Evolutionary conservation across 2,113 vertebrate genomes (phyloP).

Genomic region (Mus pahari): DNA sequence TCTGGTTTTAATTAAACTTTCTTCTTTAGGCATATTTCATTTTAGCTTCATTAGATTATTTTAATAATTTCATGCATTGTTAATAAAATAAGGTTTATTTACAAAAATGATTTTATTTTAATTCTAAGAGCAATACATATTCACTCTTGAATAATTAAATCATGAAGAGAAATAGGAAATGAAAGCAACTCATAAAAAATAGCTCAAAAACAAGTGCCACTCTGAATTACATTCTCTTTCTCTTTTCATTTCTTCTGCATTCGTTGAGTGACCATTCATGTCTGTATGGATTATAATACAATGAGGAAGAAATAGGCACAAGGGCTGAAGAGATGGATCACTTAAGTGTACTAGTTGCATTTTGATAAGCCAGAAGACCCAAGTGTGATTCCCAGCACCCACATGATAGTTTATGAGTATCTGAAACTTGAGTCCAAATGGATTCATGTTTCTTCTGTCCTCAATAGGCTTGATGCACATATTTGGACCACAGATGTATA

Average conservation of each 20-base stretch:
- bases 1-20: slow-evolving; percentile 10
- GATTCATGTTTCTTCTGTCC: neutral
- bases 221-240: neutral
- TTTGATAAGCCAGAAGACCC: neutral
- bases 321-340: neutral
- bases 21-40: neutral
- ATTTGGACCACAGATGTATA: neutral
- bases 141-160: neutral
- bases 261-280: neutral
- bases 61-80: neutral
- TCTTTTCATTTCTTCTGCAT: neutral
- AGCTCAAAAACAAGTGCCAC: neutral
- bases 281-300: neutral
- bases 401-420: neutral
- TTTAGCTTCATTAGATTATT: neutral
- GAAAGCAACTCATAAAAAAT: neutral
- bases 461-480: neutral
- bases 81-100: neutral
- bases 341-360: neutral
- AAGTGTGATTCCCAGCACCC: neutral
- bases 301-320: neutral
- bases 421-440: neutral
- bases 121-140: neutral
- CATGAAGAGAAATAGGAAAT: neutral
- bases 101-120: neutral